A percentile compares a stretch with the other conserved stretches of the same genome.
Evolutionary conservation across 2,113 vertebrate species (phyloP).

Genomic region (Callocephalon fimbriatum): DNA sequence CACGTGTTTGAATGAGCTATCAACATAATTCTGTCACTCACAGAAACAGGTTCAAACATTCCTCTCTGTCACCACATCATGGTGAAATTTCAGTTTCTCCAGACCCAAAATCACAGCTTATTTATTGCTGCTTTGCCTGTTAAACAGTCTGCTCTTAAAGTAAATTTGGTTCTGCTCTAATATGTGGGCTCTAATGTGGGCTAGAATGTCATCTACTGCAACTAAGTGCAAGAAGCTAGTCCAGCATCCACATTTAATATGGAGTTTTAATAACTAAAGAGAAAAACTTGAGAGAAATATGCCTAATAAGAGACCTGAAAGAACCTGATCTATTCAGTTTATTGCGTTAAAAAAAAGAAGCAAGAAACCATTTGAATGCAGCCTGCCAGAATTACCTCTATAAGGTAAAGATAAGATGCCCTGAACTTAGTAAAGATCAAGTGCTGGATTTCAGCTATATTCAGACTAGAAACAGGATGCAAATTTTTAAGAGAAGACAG

Average conservation of each 20-base stretch:
- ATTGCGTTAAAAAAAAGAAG: accelerated
- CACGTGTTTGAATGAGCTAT: not conserved
- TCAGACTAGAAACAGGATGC: not conserved
- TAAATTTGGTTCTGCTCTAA: not conserved
- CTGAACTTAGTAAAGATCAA: not conserved
- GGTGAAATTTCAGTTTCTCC: slow-evolving; percentile 27
- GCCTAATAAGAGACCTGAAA: not conserved
- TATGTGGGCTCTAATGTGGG: accelerated
- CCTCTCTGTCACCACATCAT: not conserved
- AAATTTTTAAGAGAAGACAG: not conserved
- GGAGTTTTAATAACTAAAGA: not conserved
- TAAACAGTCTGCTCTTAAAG: not conserved
- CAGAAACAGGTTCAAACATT: slow-evolving; percentile 10
- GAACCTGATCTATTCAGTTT: not conserved
- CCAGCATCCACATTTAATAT: not conserved
- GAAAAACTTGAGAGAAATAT: not conserved
- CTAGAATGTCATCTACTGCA: not conserved
- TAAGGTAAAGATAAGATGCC: not conserved
- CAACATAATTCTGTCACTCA: slow-evolving; percentile 38
- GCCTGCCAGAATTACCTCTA: not conserved
- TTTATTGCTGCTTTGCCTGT: slow-evolving; percentile 38
- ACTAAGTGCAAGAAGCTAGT: not conserved
- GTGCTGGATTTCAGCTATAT: not conserved
- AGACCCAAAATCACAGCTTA: slow-evolving; percentile 2
- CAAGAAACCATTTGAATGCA: not conserved